Percentiles rank a stretch among this genome's conserved stretches.
phyloP scores from a whole-genome alignment of 1,140 invertebrate genomes.

The Drosophila jambulina region DNA sequence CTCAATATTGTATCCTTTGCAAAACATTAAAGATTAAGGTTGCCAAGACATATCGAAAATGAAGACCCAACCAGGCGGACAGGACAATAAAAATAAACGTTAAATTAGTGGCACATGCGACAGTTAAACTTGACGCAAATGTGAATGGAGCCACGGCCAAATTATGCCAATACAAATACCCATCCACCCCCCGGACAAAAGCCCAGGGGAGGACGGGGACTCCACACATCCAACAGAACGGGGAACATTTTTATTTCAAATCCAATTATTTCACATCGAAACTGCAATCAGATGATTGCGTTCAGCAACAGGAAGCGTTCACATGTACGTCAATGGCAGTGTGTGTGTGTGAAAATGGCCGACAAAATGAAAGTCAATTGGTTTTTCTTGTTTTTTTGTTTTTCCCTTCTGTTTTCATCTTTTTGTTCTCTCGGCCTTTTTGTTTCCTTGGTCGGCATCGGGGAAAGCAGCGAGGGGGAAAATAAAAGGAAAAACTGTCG shows the following conservation, averaged over 20 bases:
- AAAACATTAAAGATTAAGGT: conserved; percentile 7
- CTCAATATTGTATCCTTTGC: background rate
- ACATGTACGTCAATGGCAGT: conserved; percentile 15
- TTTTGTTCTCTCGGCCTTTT: conserved; percentile 39
- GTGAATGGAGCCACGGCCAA: conserved; percentile 52
- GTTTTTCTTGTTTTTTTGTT: conserved; percentile 49
- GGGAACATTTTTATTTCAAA: conserved; percentile 82
- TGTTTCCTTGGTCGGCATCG: conserved; percentile 44
- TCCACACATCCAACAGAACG: conserved; percentile 44
- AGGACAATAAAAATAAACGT: conserved; percentile 70
- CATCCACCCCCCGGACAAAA: background rate
- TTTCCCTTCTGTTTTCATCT: conserved; percentile 25
- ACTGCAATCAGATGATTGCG: conserved; percentile 82
- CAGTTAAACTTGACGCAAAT: conserved; percentile 50
- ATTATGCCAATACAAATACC: conserved; percentile 61
- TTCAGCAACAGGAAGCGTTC: conserved; percentile 69
- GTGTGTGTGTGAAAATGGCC: conserved; percentile 67
- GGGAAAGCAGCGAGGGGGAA: background rate
- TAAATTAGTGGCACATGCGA: conserved; percentile 72
- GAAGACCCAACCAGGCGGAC: conserved; percentile 47
- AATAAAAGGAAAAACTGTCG: conserved; percentile 35
- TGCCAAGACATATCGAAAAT: conserved; percentile 27
- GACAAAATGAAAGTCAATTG: conserved; percentile 84
- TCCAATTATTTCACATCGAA: conserved; percentile 82
- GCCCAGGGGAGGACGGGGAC: background rate